Evolutionary conservation across 2,888 invertebrate genomes (phyloP).

Genomic region (Phania funesta): DNA sequence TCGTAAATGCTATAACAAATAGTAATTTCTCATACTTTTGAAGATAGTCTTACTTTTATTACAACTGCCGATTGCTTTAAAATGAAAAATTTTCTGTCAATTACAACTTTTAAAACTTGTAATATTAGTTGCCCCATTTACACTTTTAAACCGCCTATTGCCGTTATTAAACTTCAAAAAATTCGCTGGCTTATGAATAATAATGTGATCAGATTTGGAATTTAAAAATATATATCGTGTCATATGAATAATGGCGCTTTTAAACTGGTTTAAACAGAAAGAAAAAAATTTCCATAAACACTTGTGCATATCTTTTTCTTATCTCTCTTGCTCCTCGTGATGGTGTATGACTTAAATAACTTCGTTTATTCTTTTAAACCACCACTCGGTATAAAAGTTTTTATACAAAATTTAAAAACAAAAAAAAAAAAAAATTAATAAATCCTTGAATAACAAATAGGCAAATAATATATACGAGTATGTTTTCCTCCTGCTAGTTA

Average conservation of each 20-base stretch:
- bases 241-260: no score
- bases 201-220: conserved; percentile 4
- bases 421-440: conserved; percentile 6
- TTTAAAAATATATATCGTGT: no score
- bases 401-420: background rate
- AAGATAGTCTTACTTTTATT: no score
- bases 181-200: no score
- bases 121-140: no score
- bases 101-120: no score
- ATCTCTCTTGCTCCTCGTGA: conserved; percentile 32
- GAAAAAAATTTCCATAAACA: conserved; percentile 60
- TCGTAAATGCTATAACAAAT: no score
- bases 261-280: background rate
- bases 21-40: no score
- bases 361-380: conserved; percentile 24
- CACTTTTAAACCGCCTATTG: no score
- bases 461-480: conserved; percentile 35
- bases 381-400: conserved; percentile 41
- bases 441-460: conserved; percentile 24
- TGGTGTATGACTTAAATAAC: conserved; percentile 38
- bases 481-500: conserved; percentile 29
- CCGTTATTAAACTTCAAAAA: no score
- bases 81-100: no score
- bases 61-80: no score
- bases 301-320: conserved; percentile 60